Evolutionary conservation across 2,797 vertebrate species (phyloP).

Genomic region (Dendrocincla fuliginosa): DNA sequence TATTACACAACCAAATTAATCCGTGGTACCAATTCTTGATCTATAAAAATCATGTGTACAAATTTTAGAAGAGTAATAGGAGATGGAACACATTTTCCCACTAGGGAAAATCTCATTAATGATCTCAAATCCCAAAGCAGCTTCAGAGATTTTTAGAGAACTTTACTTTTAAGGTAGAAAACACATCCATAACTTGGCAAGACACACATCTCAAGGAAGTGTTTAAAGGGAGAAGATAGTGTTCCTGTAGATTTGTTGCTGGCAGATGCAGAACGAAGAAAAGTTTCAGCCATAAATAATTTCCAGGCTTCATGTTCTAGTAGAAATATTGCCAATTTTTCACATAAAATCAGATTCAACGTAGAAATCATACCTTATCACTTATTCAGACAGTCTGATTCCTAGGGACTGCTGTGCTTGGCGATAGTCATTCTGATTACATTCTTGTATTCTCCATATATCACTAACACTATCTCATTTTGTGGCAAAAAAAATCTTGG

Average conservation of each 20-base stretch:
- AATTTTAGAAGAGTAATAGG: not conserved
- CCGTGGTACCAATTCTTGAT: not conserved
- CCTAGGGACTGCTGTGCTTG: not conserved
- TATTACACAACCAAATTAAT: not conserved
- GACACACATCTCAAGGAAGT: not conserved
- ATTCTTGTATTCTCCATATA: not conserved
- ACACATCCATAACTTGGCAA: not conserved
- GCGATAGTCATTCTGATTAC: not conserved
- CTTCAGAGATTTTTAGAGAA: not conserved
- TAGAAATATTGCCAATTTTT: not conserved
- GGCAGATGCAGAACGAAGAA: not conserved
- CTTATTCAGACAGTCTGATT: not conserved
- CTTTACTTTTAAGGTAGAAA: not conserved
- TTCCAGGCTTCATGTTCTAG: not conserved
- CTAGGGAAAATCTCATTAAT: not conserved
- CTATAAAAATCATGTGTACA: not conserved
- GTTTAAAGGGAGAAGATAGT: not conserved
- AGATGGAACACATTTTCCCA: not conserved
- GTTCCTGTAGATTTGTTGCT: not conserved
- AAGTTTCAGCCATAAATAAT: not conserved
- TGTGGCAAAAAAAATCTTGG: not conserved
- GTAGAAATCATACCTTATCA: not conserved
- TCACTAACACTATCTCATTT: not conserved
- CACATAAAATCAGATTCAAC: not conserved
- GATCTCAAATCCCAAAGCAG: not conserved